phyloP scores from a whole-genome alignment of 2,888 invertebrate genomes.

The Oxyscelio sp. region DNA sequence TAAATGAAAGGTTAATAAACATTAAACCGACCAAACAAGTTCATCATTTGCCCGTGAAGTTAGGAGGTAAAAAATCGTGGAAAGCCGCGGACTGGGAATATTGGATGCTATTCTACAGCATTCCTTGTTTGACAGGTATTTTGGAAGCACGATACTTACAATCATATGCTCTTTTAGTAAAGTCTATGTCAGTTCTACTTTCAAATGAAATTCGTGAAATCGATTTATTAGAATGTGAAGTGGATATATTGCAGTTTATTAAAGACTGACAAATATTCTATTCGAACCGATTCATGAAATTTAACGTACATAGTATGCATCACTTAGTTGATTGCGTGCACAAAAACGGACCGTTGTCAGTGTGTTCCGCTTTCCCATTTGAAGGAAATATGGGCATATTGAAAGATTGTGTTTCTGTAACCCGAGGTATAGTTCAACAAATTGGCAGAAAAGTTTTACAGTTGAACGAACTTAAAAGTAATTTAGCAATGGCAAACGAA shows the following conservation, averaged over 20 bases:
- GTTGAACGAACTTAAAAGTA: conserved; percentile 23
- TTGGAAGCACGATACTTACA: conserved; percentile 21
- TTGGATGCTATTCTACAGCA: conserved; percentile 63
- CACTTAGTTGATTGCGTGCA: conserved; percentile 16
- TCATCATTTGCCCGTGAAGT: conserved; percentile 40
- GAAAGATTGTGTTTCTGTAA: conserved; percentile 12
- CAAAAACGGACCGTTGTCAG: conserved; percentile 10
- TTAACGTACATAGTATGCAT: conserved; percentile 26
- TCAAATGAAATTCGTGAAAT: conserved; percentile 27
- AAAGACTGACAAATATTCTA: conserved; percentile 34
- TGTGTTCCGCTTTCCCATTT: conserved; percentile 31
- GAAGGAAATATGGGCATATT: conserved; percentile 43
- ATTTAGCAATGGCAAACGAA: conserved; percentile 9
- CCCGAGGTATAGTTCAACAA: conserved; percentile 23
- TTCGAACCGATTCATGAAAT: conserved; percentile 29
- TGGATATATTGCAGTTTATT: conserved; percentile 22
- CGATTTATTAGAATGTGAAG: conserved; percentile 40
- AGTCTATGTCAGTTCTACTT: conserved; percentile 26
- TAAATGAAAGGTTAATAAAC: no score
- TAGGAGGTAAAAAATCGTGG: conserved; percentile 19
- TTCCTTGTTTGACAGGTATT: conserved; percentile 52
- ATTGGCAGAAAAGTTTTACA: conserved; percentile 17
- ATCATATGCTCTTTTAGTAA: conserved; percentile 32
- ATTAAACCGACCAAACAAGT: conserved; percentile 22
- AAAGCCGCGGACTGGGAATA: conserved; percentile 66